Evolutionary conservation across 2,888 invertebrate genomes (phyloP), one percentile per base, ranked within the genome.

Genomic region (Mythimna ferrago): DNA sequence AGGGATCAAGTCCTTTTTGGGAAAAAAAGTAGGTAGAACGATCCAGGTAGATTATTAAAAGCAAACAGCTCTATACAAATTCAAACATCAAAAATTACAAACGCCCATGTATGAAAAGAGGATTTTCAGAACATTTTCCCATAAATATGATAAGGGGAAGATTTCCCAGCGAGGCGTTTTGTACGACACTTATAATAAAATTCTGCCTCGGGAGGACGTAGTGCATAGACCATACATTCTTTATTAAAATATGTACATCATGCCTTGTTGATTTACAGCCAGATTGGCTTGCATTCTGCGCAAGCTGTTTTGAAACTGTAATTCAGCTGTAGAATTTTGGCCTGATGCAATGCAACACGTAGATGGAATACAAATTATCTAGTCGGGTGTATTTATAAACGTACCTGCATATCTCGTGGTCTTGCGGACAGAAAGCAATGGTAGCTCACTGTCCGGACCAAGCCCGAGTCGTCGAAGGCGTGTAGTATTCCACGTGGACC

Each of bases 91-190:
- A 89, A 89, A 89, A 88, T 86, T 77, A 67, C 84, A 79, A 79
- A 82, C 65, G 53, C 56, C 51, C 11, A 60, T 35, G 41, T 87
- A 86, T 84, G 85, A 77, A 84, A 83, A 72, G 84, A 85, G 82
- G 84, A 89, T 86, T 88, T 88, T 87, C 87, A 86, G 86, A 85
- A 89, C 85, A 89, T 88, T 87, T 79, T 84, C 54, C 54, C 41
- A 63, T 69, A 68, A 76, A 76, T 88, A 88, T 89, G 87, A 91
- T 90, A 91, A 89, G 83, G 81, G 83, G 82, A 82, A 81, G 78
- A 85, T 80, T 85, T 72, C 71, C 68, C 72, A 73, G 60, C 6
- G 51, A 73, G 57, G 1, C 66, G 41, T 65, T 82, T 75, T 82
- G 81, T 83, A 80, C 82, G 76, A 87, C 82, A 82, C 83, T 77